A percentile compares a stretch with the other conserved stretches of the same genome.
Conservation (phyloP, 2,888 invertebrate genomes). For the Stenolophus ochropezus region DNA sequence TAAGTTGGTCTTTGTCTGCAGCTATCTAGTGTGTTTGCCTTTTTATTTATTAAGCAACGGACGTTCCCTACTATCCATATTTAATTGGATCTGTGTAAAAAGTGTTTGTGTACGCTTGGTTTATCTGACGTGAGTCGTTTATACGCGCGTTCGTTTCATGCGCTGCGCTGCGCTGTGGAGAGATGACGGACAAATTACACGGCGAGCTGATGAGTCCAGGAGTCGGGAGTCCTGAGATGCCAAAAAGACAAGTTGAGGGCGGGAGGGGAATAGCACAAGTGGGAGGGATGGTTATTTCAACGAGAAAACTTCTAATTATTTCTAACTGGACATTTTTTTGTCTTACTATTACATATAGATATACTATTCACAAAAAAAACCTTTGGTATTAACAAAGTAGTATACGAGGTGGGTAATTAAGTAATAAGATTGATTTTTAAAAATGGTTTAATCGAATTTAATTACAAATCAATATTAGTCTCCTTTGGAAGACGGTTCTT, state of each 20-base stretch:
- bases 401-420: too few relatives aligned
- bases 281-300: background rate
- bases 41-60: slow-evolving; percentile 59
- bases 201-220: slow-evolving; percentile 24
- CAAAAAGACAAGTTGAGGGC: background rate
- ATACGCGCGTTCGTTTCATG: slow-evolving; percentile 35
- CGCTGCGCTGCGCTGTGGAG: slow-evolving; percentile 5
- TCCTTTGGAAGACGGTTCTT: too few relatives aligned
- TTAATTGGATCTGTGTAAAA: slow-evolving; percentile 68
- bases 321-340: too few relatives aligned
- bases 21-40: slow-evolving; percentile 53
- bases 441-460: too few relatives aligned
- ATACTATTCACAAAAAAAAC: too few relatives aligned
- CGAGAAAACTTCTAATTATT: too few relatives aligned
- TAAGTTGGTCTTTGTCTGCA: background rate
- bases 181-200: slow-evolving; percentile 47
- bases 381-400: too few relatives aligned
- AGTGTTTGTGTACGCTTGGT: slow-evolving; percentile 66
- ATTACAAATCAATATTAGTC: too few relatives aligned
- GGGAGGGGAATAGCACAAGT: background rate
- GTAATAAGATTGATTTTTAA: too few relatives aligned
- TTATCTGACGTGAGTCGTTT: slow-evolving; percentile 63
- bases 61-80: slow-evolving; percentile 64
- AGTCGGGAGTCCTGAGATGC: slow-evolving; percentile 24
- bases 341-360: too few relatives aligned